These are phyloP conservation scores for Charina bottae DNA, from an alignment of 2,113 vertebrate genomes.

Conservation along the genomic window DNA sequence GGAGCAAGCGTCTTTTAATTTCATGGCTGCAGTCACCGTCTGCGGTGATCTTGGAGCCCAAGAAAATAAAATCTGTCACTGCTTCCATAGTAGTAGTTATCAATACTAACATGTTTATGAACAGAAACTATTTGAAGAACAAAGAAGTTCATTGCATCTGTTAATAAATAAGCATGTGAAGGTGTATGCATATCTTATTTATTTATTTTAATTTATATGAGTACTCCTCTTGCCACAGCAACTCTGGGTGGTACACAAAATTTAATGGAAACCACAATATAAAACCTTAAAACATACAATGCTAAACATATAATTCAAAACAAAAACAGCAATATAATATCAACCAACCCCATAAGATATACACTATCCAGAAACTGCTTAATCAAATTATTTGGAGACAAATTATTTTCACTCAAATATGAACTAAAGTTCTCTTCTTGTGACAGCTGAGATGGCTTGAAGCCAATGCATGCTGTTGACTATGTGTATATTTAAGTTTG, in stretches of 20 bases:
- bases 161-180: constrained; percentile 45
- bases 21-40: no score
- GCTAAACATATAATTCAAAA: neutral
- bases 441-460: constrained; percentile 32
- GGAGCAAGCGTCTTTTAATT: no score
- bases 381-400: neutral
- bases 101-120: constrained; percentile 51
- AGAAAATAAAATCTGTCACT: no score
- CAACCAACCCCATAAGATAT: neutral
- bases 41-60: no score
- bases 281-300: neutral
- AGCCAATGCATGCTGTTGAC: constrained; percentile 29
- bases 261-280: neutral
- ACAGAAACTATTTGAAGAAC: constrained; percentile 39
- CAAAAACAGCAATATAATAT: neutral
- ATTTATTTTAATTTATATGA: neutral
- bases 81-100: no score
- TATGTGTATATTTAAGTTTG: constrained; percentile 22
- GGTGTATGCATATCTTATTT: constrained; percentile 1
- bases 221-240: neutral
- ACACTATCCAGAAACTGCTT: constrained; percentile 20
- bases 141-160: constrained; percentile 41
- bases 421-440: constrained; percentile 32
- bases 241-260: neutral
- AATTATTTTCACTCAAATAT: neutral